These are phyloP conservation scores for Podargus strigoides DNA, from an alignment of 2,797 vertebrate species.

Conservation along the genomic window DNA sequence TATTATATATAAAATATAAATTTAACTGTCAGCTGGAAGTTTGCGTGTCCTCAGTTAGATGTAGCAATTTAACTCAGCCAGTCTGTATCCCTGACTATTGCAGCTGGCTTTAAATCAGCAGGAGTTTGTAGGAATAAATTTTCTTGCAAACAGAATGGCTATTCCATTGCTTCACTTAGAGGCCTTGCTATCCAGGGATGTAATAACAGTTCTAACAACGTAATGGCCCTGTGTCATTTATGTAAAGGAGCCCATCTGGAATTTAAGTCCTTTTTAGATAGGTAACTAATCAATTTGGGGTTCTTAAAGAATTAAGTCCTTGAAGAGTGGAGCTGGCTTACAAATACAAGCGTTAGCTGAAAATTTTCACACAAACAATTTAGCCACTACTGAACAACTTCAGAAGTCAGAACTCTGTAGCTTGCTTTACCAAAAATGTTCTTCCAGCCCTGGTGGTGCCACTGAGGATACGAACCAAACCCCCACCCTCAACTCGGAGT, in stretches of 20 bases:
- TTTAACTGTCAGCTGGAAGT: background rate
- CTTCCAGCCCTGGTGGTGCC: background rate
- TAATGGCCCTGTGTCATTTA: background rate
- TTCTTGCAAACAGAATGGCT: background rate
- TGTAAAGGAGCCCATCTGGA: background rate
- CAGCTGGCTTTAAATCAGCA: background rate
- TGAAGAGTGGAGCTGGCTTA: background rate
- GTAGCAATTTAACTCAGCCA: background rate
- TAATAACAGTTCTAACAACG: background rate
- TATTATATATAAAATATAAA: background rate
- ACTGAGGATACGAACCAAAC: background rate
- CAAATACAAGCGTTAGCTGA: background rate
- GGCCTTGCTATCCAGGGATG: background rate
- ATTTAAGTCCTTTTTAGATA: background rate
- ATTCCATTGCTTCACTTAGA: background rate
- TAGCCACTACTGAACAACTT: background rate
- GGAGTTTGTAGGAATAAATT: background rate
- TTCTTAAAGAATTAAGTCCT: background rate
- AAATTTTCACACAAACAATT: background rate
- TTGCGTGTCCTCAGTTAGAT: background rate
- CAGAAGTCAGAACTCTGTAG: background rate
- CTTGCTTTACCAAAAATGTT: background rate
- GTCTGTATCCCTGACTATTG: background rate
- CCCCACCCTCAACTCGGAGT: background rate
- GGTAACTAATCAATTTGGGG: background rate